These are phyloP conservation scores for Eupithecia vulgata DNA, from an alignment of 2,888 invertebrate genomes.

Conservation along the genomic window DNA sequence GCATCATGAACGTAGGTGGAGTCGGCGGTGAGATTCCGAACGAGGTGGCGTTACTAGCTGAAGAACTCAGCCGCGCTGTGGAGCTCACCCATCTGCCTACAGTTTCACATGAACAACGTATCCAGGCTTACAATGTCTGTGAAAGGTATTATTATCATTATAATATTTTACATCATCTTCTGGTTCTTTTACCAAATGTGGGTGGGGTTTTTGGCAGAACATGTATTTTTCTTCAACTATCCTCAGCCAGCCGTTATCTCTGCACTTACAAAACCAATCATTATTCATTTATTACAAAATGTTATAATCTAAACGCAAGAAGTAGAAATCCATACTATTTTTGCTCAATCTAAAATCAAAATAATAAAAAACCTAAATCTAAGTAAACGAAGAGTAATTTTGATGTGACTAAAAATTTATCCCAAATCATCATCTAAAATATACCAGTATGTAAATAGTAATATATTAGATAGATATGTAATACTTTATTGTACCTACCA, in stretches of 20 bases:
- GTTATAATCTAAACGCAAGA: neutral
- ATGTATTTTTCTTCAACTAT: neutral
- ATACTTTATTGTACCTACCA: too few species aligned
- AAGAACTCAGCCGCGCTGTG: slow-evolving; percentile 91
- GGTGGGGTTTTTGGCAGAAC: neutral
- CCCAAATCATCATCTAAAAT: too few species aligned
- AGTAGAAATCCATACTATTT: neutral
- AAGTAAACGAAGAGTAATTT: neutral
- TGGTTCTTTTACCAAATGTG: neutral
- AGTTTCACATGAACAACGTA: slow-evolving; percentile 89
- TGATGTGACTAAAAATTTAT: neutral
- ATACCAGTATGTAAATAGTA: too few species aligned
- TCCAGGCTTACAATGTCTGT: slow-evolving; percentile 93
- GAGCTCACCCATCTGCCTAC: slow-evolving; percentile 92
- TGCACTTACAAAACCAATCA: too few species aligned
- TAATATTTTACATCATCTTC: neutral
- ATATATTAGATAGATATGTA: too few species aligned
- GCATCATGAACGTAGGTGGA: slow-evolving; percentile 72
- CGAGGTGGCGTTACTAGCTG: slow-evolving; percentile 88
- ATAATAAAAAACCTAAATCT: too few species aligned
- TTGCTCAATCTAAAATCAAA: neutral
- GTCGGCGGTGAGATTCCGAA: slow-evolving; percentile 77
- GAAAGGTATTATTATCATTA: slow-evolving; percentile 78
- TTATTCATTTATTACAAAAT: neutral
- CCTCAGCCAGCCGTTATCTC: neutral